A percentile compares a stretch with the other conserved stretches of the same genome.
These are phyloP conservation scores for Gavialis gangeticus DNA, from an alignment of 2,113 vertebrate species.

Conservation along the genomic window DNA sequence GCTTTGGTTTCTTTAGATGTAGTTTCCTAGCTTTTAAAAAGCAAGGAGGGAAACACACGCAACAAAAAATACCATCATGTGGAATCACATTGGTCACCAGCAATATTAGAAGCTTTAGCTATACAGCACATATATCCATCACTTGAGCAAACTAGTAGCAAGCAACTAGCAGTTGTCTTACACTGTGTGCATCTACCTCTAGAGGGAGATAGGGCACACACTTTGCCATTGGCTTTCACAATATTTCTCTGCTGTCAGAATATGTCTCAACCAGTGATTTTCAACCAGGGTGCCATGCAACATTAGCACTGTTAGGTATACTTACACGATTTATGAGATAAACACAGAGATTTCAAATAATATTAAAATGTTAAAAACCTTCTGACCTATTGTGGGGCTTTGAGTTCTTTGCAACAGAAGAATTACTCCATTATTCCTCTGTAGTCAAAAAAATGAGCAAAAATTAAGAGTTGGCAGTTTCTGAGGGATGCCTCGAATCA, in stretches of 20 bases:
- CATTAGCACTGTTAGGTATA: no score
- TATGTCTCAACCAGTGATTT: no score
- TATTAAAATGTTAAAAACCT: no score
- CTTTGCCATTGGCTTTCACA: neutral
- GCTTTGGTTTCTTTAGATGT: neutral
- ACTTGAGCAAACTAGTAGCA: neutral
- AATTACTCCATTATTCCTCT: neutral
- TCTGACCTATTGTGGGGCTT: no score
- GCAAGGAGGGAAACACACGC: neutral
- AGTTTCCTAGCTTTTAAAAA: neutral
- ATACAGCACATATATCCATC: neutral
- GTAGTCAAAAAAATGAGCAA: no score
- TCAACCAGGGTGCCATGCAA: no score
- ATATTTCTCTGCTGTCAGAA: neutral
- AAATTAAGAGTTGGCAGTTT: no score
- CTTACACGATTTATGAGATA: no score
- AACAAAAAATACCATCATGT: neutral
- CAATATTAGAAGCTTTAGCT: neutral
- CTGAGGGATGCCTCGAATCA: neutral
- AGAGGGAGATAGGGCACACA: neutral
- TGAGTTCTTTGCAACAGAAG: neutral
- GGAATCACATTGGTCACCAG: neutral
- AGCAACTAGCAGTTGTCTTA: neutral
- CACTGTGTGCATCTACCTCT: neutral
- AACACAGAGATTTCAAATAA: no score